Conservation (phyloP, 1,140 invertebrate genomes). For the Drosophila mayri region DNA sequence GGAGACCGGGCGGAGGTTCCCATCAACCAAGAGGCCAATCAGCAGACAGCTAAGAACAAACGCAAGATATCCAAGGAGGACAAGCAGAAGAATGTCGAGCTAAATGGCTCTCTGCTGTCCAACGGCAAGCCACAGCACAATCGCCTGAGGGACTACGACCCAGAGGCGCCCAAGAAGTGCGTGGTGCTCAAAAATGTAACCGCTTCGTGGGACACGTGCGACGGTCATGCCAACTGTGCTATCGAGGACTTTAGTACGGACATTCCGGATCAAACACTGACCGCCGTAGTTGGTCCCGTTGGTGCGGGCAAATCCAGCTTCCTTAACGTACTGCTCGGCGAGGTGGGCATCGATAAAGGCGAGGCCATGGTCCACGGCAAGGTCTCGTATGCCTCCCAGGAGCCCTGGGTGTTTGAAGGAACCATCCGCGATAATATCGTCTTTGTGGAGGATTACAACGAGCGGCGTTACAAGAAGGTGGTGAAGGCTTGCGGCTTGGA, state of each 20-base stretch:
- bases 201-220: constrained; percentile 86
- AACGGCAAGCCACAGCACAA: constrained; percentile 43
- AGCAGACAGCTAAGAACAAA: constrained; percentile 49
- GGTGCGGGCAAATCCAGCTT: constrained; percentile 92
- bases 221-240: constrained; percentile 60
- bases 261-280: constrained; percentile 88
- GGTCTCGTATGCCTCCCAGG: constrained; percentile 92
- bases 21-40: constrained; percentile 43
- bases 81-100: constrained; percentile 56
- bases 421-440: constrained; percentile 92
- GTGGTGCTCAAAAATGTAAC: constrained; percentile 85
- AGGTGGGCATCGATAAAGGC: constrained; percentile 87
- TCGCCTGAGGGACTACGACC: constrained; percentile 63
- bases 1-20: constrained; percentile 68
- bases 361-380: constrained; percentile 88
- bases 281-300: constrained; percentile 92
- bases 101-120: constrained; percentile 53
- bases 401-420: constrained; percentile 89
- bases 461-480: constrained; percentile 87
- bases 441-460: constrained; percentile 90
- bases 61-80: constrained; percentile 43
- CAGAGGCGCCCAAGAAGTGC: constrained; percentile 73
- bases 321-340: constrained; percentile 91
- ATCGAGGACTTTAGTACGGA: constrained; percentile 87
- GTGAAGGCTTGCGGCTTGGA: constrained; percentile 89